A percentile compares a stretch with the other conserved stretches of the same genome.
Evolutionary conservation across 1,140 invertebrate species (phyloP).

Genomic region (Armadillidium nasatum): DNA sequence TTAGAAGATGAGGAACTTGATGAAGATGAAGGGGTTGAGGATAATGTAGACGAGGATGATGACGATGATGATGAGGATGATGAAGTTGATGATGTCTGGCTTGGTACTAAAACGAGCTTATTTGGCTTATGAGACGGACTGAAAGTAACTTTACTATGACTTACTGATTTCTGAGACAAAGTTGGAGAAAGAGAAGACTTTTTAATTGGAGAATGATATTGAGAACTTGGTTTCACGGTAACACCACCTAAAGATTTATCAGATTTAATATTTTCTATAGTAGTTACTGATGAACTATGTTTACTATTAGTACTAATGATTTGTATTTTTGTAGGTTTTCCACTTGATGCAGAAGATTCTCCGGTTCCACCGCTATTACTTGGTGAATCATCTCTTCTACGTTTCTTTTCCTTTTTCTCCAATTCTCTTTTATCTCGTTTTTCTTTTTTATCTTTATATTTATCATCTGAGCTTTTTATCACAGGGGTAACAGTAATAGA

Average conservation of each 20-base stretch:
- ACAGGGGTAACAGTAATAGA: conserved; percentile 77
- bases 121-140: conserved; percentile 44
- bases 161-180: conserved; percentile 32
- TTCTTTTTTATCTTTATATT: conserved; percentile 44
- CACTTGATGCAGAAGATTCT: conserved; percentile 38
- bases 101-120: conserved; percentile 42
- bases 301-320: conserved; percentile 55
- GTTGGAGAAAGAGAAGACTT: conserved; percentile 39
- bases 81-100: conserved; percentile 17
- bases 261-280: conserved; percentile 39
- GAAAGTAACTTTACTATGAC: conserved; percentile 36
- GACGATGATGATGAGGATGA: conserved; percentile 18
- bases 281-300: conserved; percentile 59
- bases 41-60: not conserved
- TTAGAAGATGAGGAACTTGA: conserved; percentile 28
- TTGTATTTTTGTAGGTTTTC: conserved; percentile 42
- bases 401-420: conserved; percentile 42
- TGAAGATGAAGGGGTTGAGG: not conserved
- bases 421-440: conserved; percentile 40
- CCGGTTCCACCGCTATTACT: conserved; percentile 27
- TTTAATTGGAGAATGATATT: conserved; percentile 41
- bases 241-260: conserved; percentile 33
- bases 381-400: conserved; percentile 41
- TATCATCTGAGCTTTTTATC: conserved; percentile 51
- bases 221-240: conserved; percentile 39